Base-by-base conservation (phyloP, 2,888 invertebrate species). In the Automeris io region DNA sequence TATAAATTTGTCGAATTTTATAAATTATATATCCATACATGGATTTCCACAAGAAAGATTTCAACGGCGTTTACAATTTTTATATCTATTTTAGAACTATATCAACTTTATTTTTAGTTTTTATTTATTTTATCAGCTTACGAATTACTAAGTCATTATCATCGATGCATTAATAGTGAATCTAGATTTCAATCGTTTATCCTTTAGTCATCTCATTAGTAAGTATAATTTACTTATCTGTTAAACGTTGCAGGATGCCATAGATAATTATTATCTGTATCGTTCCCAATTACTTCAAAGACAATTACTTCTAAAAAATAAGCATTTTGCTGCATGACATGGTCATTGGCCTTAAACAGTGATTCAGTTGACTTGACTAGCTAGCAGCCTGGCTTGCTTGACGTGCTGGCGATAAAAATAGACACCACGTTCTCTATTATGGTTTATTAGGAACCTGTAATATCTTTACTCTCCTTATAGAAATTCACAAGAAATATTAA, bases 251-350 rank as follows among this genome's bases (percentile, higher is more conserved):
- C n/a, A 29, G 29, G 16, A 16, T 29, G 8, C 2, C n/a, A 8
- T 16, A n/a, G n/a, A 2, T 13, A n/a, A 5, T 29, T n/a, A 5
- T 29, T n/a, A 29, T 29, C 29, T n/a, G 16, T 29, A 37, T 32
- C 23, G 22, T 18, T 32, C 13, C 32, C 22, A 37, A 37, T 23
- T 22, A 26, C 26, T 39, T 43, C 41, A 67, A 63, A 78, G 73
- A 65, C 77, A 69, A 66, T 70, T 78, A 77, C 80, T 74, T 73
- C 68, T 70, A 59, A 72, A 69, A 80, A 73, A 71, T 60, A 69
- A 67, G 64, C 62, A 65, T 67, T 64, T 59, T 65, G 64, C 44
- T 72, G 73, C 74, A 76, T 64, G 58, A 57, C 42, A 44, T 72
- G 78, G 80, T 76, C 80, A 67, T 70, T 73, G 80, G 58, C 73